phyloP scores from a whole-genome alignment of 2,113 vertebrate species.

The Bambusicola thoracicus region DNA sequence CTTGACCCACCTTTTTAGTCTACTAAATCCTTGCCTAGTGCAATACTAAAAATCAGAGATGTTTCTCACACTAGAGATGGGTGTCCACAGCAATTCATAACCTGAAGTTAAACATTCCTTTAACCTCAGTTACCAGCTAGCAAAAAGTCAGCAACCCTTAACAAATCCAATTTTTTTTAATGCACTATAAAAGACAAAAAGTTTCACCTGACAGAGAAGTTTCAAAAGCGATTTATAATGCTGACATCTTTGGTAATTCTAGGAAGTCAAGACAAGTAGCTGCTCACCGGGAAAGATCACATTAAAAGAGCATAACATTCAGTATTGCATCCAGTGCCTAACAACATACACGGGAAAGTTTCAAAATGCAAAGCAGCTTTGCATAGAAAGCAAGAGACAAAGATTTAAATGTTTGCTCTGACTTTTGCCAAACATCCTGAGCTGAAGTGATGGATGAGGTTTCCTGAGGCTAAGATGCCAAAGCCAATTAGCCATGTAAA shows the following conservation, averaged over 20 bases:
- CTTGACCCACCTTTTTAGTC: neutral
- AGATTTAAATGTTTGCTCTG: constrained; percentile 68
- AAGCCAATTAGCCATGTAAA: constrained; percentile 79
- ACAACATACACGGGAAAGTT: neutral
- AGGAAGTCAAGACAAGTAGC: neutral
- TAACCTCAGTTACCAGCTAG: neutral
- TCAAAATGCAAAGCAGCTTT: constrained; percentile 38
- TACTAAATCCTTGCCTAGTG: neutral
- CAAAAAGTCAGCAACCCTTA: neutral
- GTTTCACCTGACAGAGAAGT: neutral
- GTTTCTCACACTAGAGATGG: neutral
- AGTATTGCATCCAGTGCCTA: neutral
- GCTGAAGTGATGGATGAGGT: constrained; percentile 71
- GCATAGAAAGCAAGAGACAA: constrained; percentile 59
- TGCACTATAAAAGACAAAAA: neutral
- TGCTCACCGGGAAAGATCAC: neutral
- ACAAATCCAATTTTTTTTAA: neutral
- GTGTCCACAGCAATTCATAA: neutral
- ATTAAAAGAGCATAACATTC: neutral
- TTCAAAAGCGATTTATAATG: neutral
- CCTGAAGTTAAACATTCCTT: neutral
- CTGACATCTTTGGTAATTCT: neutral
- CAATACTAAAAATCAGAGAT: neutral
- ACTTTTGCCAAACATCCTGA: constrained; percentile 48
- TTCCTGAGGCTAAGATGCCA: constrained; percentile 76